These are phyloP conservation scores for Hemicentrotus pulcherrimus DNA, from an alignment of 35 echinoderm and acorn worm species.

Conservation along the genomic window DNA sequence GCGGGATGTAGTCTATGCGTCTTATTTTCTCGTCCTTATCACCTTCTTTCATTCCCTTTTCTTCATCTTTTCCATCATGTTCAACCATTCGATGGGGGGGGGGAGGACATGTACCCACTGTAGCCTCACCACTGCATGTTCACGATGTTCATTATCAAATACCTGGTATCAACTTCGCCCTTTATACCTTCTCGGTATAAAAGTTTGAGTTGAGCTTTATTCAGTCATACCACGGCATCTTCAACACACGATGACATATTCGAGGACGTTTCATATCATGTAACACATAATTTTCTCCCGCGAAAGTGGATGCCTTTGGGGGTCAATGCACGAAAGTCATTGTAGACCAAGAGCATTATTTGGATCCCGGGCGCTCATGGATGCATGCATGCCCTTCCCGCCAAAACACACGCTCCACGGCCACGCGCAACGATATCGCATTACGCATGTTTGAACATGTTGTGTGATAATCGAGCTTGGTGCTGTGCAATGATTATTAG, in stretches of 20 bases:
- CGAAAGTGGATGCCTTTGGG: not conserved
- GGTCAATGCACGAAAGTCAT: not conserved
- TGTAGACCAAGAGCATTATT: not conserved
- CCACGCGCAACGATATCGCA: not conserved
- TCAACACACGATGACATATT: not conserved
- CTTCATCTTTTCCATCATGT: not conserved
- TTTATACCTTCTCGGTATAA: not conserved
- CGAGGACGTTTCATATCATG: conserved; percentile 1
- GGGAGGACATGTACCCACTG: too few species aligned
- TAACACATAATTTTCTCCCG: not conserved
- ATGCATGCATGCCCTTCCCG: not conserved
- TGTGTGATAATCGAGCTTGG: not conserved
- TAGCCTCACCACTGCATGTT: too few species aligned
- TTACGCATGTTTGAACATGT: not conserved
- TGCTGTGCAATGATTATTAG: not conserved
- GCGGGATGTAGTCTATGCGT: too few species aligned
- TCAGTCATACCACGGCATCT: not conserved
- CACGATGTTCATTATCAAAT: too few species aligned
- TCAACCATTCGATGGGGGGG: too few species aligned
- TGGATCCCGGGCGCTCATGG: not conserved
- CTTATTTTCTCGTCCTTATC: too few species aligned
- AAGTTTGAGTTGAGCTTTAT: not conserved
- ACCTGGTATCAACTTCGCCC: too few species aligned
- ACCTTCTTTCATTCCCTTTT: too few species aligned
- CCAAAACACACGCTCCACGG: not conserved